Percentiles rank a stretch among this genome's conserved stretches.
These are phyloP conservation scores for Himantopus leucocephalus DNA, from an alignment of 2,113 vertebrate genomes.

Conservation along the genomic window DNA sequence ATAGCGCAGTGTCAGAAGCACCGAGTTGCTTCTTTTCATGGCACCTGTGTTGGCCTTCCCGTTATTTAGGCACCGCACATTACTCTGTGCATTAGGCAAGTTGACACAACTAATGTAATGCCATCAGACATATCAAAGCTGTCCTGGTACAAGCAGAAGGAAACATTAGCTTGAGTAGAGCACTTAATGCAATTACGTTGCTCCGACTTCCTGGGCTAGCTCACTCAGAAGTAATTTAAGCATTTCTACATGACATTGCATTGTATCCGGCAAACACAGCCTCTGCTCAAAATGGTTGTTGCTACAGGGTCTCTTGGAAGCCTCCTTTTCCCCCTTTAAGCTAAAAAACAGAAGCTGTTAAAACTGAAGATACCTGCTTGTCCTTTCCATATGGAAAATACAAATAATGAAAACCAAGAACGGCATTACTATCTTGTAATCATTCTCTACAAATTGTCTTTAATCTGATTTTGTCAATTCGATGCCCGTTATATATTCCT, in stretches of 20 bases:
- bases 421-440: background rate
- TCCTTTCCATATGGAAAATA: background rate
- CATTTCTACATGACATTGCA: background rate
- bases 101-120: conserved; percentile 1
- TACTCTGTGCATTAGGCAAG: background rate
- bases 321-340: background rate
- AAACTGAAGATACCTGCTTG: background rate
- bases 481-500: background rate
- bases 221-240: conserved; percentile 27
- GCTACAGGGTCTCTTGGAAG: background rate
- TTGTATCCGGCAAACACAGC: background rate
- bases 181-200: conserved; percentile 6
- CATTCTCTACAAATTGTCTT: background rate
- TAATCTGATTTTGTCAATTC: background rate
- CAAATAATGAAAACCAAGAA: background rate
- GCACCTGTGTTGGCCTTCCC: background rate
- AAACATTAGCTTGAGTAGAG: conserved; percentile 25
- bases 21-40: background rate
- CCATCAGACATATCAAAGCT: conserved; percentile 12
- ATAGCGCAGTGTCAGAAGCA: background rate
- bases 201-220: conserved; percentile 6
- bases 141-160: background rate
- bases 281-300: background rate
- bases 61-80: background rate
- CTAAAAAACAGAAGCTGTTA: background rate